A percentile compares a stretch with the other conserved stretches of the same genome.
Evolutionary conservation across 2,888 invertebrate species (phyloP).

Genomic region (Galerucella pusilla): DNA sequence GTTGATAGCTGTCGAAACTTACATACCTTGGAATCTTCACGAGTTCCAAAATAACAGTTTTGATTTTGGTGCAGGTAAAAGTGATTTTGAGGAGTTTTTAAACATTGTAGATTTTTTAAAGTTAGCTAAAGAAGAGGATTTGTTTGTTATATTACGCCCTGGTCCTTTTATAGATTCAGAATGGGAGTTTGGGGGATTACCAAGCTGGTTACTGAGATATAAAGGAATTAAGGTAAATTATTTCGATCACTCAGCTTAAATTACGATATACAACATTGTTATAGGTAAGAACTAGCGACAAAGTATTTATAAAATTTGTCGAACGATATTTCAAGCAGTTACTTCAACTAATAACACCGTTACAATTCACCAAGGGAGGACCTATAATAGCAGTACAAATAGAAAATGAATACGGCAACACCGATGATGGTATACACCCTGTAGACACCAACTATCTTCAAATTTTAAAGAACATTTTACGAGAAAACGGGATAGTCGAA

Average conservation of each 20-base stretch:
- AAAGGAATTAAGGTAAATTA: constrained; percentile 16
- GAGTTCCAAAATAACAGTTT: constrained; percentile 71
- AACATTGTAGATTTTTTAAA: constrained; percentile 75
- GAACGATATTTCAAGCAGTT: constrained; percentile 63
- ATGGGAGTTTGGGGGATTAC: constrained; percentile 73
- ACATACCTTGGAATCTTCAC: constrained; percentile 91
- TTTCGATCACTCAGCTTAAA: not conserved
- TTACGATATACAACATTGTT: constrained; percentile 50
- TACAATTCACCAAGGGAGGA: constrained; percentile 78
- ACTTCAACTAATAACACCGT: constrained; percentile 65
- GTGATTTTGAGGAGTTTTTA: constrained; percentile 67
- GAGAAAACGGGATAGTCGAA: constrained; percentile 63
- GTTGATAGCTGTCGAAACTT: constrained; percentile 84
- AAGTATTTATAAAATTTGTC: constrained; percentile 42
- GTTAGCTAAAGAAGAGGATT: constrained; percentile 79
- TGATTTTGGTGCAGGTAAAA: constrained; percentile 69
- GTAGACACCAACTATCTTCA: constrained; percentile 64
- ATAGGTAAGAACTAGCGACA: constrained; percentile 34
- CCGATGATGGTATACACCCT: constrained; percentile 46
- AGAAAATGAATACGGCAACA: constrained; percentile 94
- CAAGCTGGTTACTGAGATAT: constrained; percentile 54
- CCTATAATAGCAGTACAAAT: constrained; percentile 76
- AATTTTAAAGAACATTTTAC: constrained; percentile 61
- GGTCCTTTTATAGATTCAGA: constrained; percentile 95
- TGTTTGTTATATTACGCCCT: constrained; percentile 83